Conservation (phyloP, 2,888 invertebrate species). For the Xylophagus ater region DNA sequence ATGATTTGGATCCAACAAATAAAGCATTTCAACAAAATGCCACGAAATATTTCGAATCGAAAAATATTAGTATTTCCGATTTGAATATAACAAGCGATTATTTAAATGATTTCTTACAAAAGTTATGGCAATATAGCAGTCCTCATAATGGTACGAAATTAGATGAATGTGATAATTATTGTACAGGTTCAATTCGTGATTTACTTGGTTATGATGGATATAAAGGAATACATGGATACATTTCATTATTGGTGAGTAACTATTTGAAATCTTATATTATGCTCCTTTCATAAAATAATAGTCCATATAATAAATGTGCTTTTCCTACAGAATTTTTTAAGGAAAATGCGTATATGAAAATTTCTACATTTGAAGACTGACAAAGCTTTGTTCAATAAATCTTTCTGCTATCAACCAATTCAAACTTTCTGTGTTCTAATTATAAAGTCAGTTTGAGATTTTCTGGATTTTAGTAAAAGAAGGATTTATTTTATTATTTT, state of each 20-base stretch:
- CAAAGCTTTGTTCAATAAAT: too few relatives aligned
- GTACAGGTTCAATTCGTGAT: conserved; percentile 48
- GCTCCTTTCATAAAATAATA: too few relatives aligned
- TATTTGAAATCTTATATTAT: too few relatives aligned
- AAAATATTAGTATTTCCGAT: conserved; percentile 10
- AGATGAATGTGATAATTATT: conserved; percentile 41
- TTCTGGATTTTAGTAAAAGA: too few relatives aligned
- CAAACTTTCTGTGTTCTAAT: too few relatives aligned
- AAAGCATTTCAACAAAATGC: conserved; percentile 5
- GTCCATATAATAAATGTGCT: too few relatives aligned
- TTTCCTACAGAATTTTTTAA: too few relatives aligned
- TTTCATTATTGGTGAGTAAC: conserved; percentile 67
- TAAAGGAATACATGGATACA: conserved; percentile 66
- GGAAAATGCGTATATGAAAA: too few relatives aligned
- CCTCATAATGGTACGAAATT: conserved; percentile 1
- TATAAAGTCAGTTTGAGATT: too few relatives aligned
- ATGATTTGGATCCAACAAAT: background rate
- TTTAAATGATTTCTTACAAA: conserved; percentile 12
- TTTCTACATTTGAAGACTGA: too few relatives aligned
- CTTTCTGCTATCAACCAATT: too few relatives aligned
- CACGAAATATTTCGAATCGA: conserved; percentile 9
- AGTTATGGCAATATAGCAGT: conserved; percentile 7
- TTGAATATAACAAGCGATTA: conserved; percentile 13
- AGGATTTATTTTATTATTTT: too few relatives aligned
- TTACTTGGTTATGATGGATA: conserved; percentile 53